Evolutionary conservation across 1,140 invertebrate genomes (phyloP), one percentile per base, ranked within the genome.

Genomic region (Eumeta japonica): DNA sequence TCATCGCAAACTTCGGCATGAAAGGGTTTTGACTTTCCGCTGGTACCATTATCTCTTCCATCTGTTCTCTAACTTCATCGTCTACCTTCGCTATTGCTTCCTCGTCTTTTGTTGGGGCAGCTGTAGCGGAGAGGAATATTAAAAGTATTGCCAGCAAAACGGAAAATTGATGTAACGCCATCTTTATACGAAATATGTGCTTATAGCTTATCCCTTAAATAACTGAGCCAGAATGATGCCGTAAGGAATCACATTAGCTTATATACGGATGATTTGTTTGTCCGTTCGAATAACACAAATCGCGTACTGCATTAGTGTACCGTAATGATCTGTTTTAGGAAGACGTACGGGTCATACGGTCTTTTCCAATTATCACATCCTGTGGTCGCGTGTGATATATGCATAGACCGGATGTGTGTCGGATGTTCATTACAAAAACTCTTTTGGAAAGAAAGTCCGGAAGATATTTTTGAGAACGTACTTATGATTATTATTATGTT

Each of bases 1-100:
- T 67, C 64, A 73, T 73, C 1, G 68, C 61, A 38, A 73, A 73
- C 17, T 58, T 45, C 3, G 66, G 68, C 30, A 71, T 28, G 19
- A 71, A 71, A 1, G 66, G 66, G 43, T 68, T 60, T 37, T 64
- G 61, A 0, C 54, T 39, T 39, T 67, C 68, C 4, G 68, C 68
- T 12, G 48, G 51, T 35, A 65, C 64, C 68, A 74, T 71, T 44
- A 68, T 59, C 34, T 72, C 64, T 5, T 42, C 47, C 7, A 12
- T 10, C 12, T 30, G 10, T 10, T 30, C 28, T 11, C 12, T 12
- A 30, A 5, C 28, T 11, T 30, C 12, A 14, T n/a, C n/a, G 9
- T 43, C 43, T 3, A 30, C 18, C 2, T 42, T 3, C 13, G 18
- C 19, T 17, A 29, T 15, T 11, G 40, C 28, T 4, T 19, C 39